Evolutionary conservation across 2,113 vertebrate species (phyloP), one percentile per base, ranked within the genome.

Genomic region (Murina feae): DNA sequence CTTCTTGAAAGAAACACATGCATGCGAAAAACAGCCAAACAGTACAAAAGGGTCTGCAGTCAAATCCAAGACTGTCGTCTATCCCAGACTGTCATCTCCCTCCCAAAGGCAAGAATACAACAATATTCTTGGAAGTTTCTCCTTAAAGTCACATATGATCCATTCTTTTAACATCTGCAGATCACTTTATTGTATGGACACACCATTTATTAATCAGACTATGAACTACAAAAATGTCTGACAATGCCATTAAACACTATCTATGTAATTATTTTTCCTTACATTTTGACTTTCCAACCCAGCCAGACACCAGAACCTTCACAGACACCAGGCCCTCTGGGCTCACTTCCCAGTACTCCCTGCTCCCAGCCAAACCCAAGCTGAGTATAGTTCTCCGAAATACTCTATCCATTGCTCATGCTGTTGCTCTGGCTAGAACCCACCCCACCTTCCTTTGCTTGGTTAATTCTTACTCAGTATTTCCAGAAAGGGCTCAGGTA

Each of bases 41-140:
- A 21, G 28, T 47, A 92, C 35, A 74, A 71, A 87, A 78, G n/a
- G 32, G 23, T 49, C 32, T 82, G 25, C 58, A 85, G 35, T 68
- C 65, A 90, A 93, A 93, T 47, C 13, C 21, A 93, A 84, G 58
- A 39, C 25, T 49, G 28, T 80, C 5, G 0, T 86, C 86, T 55
- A 25, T 30, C 28, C 53, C 49, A 44, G 28, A 21, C 5, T 18
- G 4, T 47, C 1, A 12, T 10, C 23, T 58, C 16, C 53, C n/a
- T 87, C 44, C 5, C 51, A 78, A 66, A 95, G n/a, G 30, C 42
- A 87, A 65, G 2, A 53, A 58, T 44, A 58, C 79, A 91, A 60
- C 71, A 53, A 66, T 65, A 84, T 72, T 87, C 90, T 84, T 83
- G 32, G 42, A 90, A 17, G 49, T n/a, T 87, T 86, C 89, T 96